Evolutionary conservation across 2,113 vertebrate genomes (phyloP), one percentile per base, ranked within the genome.

Genomic region (Plestiodon gilberti): DNA sequence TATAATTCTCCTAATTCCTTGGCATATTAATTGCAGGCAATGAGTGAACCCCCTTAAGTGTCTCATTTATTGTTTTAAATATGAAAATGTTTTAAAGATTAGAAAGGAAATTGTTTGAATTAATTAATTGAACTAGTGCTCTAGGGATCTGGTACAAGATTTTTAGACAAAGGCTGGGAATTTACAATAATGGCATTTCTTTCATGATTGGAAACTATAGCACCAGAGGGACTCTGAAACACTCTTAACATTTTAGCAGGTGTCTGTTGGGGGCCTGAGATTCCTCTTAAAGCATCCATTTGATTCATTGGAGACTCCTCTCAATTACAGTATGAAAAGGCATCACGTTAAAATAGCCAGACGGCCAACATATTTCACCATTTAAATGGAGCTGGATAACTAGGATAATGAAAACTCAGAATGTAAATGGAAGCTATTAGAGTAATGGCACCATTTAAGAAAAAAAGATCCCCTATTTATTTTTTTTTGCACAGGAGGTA

Each of bases 11-110:
- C 92, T 95, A 97, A 95, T 95, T 96, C 92, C 48, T 48, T 94
- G 91, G 89, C 93, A 96, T 95, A 95, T 96, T 97, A 97, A 97
- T 96, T 94, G 91, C 91, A 93, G 96, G 95, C 92, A 96, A 95
- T 23, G 70, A 96, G 92, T 94, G 90, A 94, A 85, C 86, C 93
- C 76, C 94, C 96, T 95, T 95, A 96, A 97, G 95, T 96, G 90
- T 90, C 93, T 91, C 93, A 96, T 96, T 97, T 96, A 97, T 96
- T 97, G 95, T 96, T 94, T 96, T 96, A 97, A 96, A 97, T 97
- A 96, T 95, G 94, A 97, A 97, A 97, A 97, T 97, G 88, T 96
- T 97, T 97, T 93, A 96, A 88, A 97, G 94, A 97, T 96, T 96
- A 96, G 89, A 94, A 82, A 90, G 82, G 89, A 96, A 96, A 97